Evolutionary conservation across 2,888 invertebrate species (phyloP), one percentile per base, ranked within the genome.

Genomic region (Temnothorax unifasciatus): DNA sequence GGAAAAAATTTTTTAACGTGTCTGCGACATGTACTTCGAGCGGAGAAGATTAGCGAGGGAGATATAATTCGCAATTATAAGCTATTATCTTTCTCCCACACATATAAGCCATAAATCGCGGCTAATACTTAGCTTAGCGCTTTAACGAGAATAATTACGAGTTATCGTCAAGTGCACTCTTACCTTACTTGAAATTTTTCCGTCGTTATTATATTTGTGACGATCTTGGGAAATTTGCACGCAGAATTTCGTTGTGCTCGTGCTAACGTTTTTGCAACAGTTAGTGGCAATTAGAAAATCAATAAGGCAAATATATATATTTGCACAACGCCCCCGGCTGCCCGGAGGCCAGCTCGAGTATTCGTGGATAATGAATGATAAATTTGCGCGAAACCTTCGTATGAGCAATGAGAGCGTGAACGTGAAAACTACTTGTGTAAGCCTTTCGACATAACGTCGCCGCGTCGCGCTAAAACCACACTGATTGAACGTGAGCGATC

Each of bases 361-460:
- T 75, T 71, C 77, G 68, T 74, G 18, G 61, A 84, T 81, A 76
- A 76, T 74, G 59, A 63, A 73, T 77, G 75, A 82, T 82, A 59
- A 81, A 77, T 59, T 84, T 68, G 66, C 77, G 44, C 89, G 88
- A 88, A 93, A 92, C 93, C 93, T 93, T 94, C 93, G 88, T 84
- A 86, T 82, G 74, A 92, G 91, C 91, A 94, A 94, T 94, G 94
- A 93, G 94, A 94, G 94, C 93, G 93, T 94, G 94, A 94, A 94
- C 90, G 92, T 85, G 91, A 92, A 93, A 93, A 92, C 92, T 91
- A 73, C 38, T 69, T 82, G 82, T 82, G 89, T 86, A 88, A 81
- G 84, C 74, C 88, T 93, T 92, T 91, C 92, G 86, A 91, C 89
- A 90, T 85, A 87, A 89, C 63, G 64, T 50, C 66, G 74, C 34